Evolutionary conservation across 2,797 vertebrate species (phyloP), one percentile per base, ranked within the genome.

Genomic region (Arctocebus calabarensis): DNA sequence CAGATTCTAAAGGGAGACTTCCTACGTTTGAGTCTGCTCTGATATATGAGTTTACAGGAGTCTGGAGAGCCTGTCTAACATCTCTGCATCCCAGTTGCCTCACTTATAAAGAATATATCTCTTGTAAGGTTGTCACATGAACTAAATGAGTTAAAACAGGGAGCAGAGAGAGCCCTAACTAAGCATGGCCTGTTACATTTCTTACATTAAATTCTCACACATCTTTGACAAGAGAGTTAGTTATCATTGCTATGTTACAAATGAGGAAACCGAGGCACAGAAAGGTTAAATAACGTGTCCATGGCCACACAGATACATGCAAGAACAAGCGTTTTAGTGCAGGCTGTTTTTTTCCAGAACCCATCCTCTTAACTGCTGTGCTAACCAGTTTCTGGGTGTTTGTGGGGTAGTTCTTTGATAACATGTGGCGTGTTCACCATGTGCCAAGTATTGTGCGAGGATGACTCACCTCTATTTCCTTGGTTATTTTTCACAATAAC

Each of bases 231-330:
- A n/a, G 59, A 77, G 37, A 68, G 40, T 75, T 88, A 70, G 73
- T 68, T 13, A 55, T n/a, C 40, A 37, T 66, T 37, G 81, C 19
- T 22, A 32, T 43, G 89, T 92, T 74, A 88, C 29, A 91, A 88
- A 70, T 70, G 43, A 89, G 16, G 77, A 81, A 90, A 68, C 52
- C 14, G 83, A 95, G 89, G 27, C 81, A 52, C 48, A 85, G 78
- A 74, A 32, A 75, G 43, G n/a, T 22, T 70, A 32, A 93, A 12
- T 83, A 12, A 88, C 27, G 79, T 61, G 25, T 25, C 4, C 25
- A 9, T 1, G 5, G 84, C 71, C 88, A 61, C 59, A 82, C 32
- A 45, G 70, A 8, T 71, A 29, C 52, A 40, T 34, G 45, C 61
- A 0, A 0, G 19, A 12, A 29, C 6, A 70, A 81, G 59, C 48